Evolutionary conservation across 2,888 invertebrate species (phyloP).

Genomic region (Caenorhabditis sp.): DNA sequence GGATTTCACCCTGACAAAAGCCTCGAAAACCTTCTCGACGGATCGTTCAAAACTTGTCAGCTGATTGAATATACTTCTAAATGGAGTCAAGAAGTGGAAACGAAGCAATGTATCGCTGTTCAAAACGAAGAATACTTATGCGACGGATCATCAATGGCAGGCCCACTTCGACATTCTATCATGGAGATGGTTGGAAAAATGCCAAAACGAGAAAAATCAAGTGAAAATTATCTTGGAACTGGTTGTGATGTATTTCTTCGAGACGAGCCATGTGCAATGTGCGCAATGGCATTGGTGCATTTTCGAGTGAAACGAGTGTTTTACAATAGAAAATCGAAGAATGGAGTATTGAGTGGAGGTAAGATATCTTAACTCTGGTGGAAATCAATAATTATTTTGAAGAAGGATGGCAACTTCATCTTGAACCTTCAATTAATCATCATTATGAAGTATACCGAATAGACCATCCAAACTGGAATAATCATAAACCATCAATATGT

Average conservation of each 20-base stretch:
- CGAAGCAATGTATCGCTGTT: slow-evolving; percentile 34
- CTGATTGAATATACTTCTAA: slow-evolving; percentile 12
- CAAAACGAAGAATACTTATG: slow-evolving; percentile 6
- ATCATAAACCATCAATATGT: too few species aligned
- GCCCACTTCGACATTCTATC: slow-evolving; percentile 37
- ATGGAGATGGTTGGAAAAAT: slow-evolving; percentile 42
- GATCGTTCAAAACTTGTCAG: background rate
- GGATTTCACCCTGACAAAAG: slow-evolving; percentile 30
- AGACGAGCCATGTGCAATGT: slow-evolving; percentile 50
- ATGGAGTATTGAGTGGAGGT: slow-evolving; percentile 28
- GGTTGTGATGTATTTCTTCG: slow-evolving; percentile 43
- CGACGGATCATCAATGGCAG: background rate
- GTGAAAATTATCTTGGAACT: slow-evolving; percentile 42
- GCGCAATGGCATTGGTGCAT: slow-evolving; percentile 54
- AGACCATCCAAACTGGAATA: too few species aligned
- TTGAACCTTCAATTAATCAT: slow-evolving; percentile 44
- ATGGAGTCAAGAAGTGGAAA: slow-evolving; percentile 22
- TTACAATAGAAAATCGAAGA: slow-evolving; percentile 15
- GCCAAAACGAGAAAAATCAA: slow-evolving; percentile 6
- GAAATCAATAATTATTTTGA: too few species aligned
- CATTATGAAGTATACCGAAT: slow-evolving; percentile 44
- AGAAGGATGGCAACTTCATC: slow-evolving; percentile 43
- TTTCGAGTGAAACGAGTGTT: slow-evolving; percentile 42
- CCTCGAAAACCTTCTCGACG: background rate
- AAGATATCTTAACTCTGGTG: background rate